A percentile compares a stretch with the other conserved stretches of the same genome.
Conservation (phyloP, 2,888 invertebrate species). For the Tricholauxania praeusta region DNA sequence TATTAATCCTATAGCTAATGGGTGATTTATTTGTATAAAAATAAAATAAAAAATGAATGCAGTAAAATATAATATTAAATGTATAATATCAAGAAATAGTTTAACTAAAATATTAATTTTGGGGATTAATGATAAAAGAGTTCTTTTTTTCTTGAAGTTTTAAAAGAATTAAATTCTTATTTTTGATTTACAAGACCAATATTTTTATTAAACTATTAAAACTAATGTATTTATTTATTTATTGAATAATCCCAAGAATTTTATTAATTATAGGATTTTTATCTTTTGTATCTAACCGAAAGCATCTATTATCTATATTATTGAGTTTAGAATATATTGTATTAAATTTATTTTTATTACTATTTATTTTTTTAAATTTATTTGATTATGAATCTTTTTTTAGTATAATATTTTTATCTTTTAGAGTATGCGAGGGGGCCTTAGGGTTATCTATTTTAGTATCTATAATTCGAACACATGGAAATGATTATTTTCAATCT, state of each 20-base stretch:
- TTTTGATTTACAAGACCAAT: slow-evolving; percentile 78
- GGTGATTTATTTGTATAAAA: slow-evolving; percentile 69
- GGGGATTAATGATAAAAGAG: slow-evolving; percentile 74
- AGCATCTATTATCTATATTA: slow-evolving; percentile 73
- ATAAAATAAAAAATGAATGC: slow-evolving; percentile 62
- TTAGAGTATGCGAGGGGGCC: slow-evolving; percentile 76
- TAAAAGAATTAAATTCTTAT: slow-evolving; percentile 70
- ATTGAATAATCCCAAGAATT: slow-evolving; percentile 67
- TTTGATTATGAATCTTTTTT: slow-evolving; percentile 71
- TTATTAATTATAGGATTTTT: slow-evolving; percentile 70
- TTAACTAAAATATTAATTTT: slow-evolving; percentile 78
- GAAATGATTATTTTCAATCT: slow-evolving; percentile 75
- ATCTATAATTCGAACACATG: slow-evolving; percentile 73
- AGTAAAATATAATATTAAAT: slow-evolving; percentile 52
- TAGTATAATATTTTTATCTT: slow-evolving; percentile 73
- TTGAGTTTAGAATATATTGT: slow-evolving; percentile 75
- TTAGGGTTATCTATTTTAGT: slow-evolving; percentile 75
- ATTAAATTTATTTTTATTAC: slow-evolving; percentile 70
- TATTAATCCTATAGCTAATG: slow-evolving; percentile 71
- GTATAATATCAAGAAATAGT: slow-evolving; percentile 72
- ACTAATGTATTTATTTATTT: slow-evolving; percentile 70
- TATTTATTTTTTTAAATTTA: slow-evolving; percentile 69
- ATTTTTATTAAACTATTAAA: slow-evolving; percentile 78
- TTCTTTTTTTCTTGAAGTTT: slow-evolving; percentile 73
- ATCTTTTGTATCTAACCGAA: slow-evolving; percentile 71